These are phyloP conservation scores for Aphidoletes aphidimyza DNA, from an alignment of 2,888 invertebrate species.

Conservation along the genomic window DNA sequence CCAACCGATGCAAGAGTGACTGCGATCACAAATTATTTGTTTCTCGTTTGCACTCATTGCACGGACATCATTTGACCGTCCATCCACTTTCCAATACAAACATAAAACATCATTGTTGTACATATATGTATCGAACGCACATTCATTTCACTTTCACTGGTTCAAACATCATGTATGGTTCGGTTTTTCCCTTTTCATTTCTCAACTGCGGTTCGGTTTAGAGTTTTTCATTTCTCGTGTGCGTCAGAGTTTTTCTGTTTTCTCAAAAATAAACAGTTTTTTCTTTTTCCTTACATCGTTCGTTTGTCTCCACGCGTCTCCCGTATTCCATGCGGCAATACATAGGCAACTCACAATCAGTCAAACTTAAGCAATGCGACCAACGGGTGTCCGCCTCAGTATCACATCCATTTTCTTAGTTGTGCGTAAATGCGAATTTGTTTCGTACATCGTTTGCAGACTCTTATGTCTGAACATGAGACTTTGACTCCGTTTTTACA, in stretches of 20 bases:
- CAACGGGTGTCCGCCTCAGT: not conserved
- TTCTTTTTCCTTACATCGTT: not conserved
- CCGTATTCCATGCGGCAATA: not conserved
- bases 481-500: no score
- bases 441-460: no score
- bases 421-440: not conserved
- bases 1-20: not conserved
- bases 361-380: conserved; percentile 24
- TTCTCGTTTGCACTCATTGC: conserved; percentile 19
- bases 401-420: not conserved
- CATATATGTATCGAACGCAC: not conserved
- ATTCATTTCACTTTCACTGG: conserved; percentile 45
- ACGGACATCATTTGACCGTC: not conserved
- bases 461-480: no score
- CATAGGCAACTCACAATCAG: conserved; percentile 1
- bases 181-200: not conserved
- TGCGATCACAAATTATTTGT: not conserved
- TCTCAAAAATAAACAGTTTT: conserved; percentile 28
- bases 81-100: conserved; percentile 50
- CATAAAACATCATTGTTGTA: not conserved
- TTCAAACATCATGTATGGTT: not conserved
- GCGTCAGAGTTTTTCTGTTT: conserved; percentile 1
- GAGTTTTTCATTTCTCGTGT: conserved; percentile 45
- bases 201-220: not conserved
- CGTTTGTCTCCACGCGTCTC: not conserved